Evolutionary conservation across 2,888 invertebrate genomes (phyloP).

Genomic region (Xestia rhomboidea): DNA sequence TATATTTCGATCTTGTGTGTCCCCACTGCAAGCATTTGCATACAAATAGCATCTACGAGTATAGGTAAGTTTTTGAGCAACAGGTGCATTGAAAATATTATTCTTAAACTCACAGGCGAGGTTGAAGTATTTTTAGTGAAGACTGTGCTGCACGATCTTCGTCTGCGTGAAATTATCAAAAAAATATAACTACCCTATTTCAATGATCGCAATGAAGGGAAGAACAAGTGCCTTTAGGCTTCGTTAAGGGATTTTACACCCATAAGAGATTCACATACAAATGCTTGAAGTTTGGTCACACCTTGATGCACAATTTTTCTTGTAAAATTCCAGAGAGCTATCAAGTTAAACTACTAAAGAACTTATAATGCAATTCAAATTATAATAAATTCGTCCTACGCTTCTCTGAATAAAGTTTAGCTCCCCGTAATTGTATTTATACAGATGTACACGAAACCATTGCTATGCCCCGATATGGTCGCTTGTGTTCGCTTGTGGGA

Average conservation of each 20-base stretch:
- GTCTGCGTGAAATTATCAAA: too few relatives aligned
- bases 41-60: background rate
- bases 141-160: too few relatives aligned
- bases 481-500: slow-evolving; percentile 45
- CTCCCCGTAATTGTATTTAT: slow-evolving; percentile 64
- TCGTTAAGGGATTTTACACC: background rate
- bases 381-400: slow-evolving; percentile 48
- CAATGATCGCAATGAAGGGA: background rate
- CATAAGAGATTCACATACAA: background rate
- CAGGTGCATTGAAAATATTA: background rate
- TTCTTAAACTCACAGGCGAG: background rate
- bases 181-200: too few relatives aligned
- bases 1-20: background rate
- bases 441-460: slow-evolving; percentile 66
- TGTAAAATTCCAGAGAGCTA: slow-evolving; percentile 23
- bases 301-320: background rate
- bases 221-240: background rate
- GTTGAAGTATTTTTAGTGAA: background rate
- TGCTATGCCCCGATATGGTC: slow-evolving; percentile 38
- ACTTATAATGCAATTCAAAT: slow-evolving; percentile 56
- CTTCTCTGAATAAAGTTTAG: slow-evolving; percentile 57
- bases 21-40: background rate
- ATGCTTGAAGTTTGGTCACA: background rate
- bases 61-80: background rate
- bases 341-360: slow-evolving; percentile 49